Evolutionary conservation across 2,888 invertebrate genomes (phyloP), one percentile per base, ranked within the genome.

Genomic region (Alentia gelatinosa): DNA sequence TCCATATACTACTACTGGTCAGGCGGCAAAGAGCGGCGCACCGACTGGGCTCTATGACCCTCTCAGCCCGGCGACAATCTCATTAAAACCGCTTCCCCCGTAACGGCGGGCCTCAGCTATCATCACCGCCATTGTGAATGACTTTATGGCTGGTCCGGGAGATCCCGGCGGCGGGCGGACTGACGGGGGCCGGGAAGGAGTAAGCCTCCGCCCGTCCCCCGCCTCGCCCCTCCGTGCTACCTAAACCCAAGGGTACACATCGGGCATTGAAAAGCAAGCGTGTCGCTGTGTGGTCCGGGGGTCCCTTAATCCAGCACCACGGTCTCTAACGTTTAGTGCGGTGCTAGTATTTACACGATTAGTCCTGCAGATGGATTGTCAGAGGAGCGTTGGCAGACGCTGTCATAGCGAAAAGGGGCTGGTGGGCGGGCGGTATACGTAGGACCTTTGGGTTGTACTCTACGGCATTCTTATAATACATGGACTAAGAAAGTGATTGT

Each of bases 1-100:
- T 86, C 26, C 86, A 15, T 47, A 86, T 86, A 86, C 86, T 86
- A 86, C 86, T 86, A 26, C 42, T 47, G 50, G 47, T 42, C 86
- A 47, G 50, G 83, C 39, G n/a, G 39, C 86, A 1, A 12, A 42
- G 42, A 1, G 30, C 86, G 9, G 47, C 15, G 86, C 33, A 63
- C 19, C 12, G 26, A 5, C 63, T 12, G 68, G n/a, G 68, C 68
- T 30, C 63, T 5, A n/a, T 5, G 63, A 12, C 68, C 83, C 40
- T 7, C 35, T 37, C 75, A n/a, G 75, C 37, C 75, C n/a, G 4
- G 5, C 40, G 39, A 83, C 83, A 83, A 83, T 83, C 83, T 83
- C 83, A 83, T 83, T 83, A 83, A 83, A 37, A 19, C 39, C 40
- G 39, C 33, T 40, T 83, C 19, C 26, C 37, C 33, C 56, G n/a